Evolutionary conservation across 2,797 vertebrate species (phyloP).

Genomic region (Microctenopoma lineatum): DNA sequence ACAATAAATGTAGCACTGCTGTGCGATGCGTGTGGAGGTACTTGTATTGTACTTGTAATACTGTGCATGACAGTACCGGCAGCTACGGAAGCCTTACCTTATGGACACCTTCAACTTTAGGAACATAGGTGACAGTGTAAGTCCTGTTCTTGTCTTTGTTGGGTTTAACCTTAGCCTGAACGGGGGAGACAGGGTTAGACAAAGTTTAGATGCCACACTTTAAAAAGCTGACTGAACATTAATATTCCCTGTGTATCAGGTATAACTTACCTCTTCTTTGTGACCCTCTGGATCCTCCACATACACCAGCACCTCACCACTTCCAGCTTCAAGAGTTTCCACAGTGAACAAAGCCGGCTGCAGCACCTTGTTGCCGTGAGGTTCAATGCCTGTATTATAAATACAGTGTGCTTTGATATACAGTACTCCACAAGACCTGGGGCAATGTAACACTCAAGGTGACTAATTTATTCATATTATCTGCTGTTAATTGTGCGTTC

Average conservation of each 20-base stretch:
- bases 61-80: not conserved
- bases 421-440: not conserved
- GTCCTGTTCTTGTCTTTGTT: slow-evolving; percentile 92
- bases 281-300: slow-evolving; percentile 96
- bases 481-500: slow-evolving; percentile 2
- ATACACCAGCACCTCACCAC: slow-evolving; percentile 94
- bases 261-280: slow-evolving; percentile 90
- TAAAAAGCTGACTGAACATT: not conserved
- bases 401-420: not conserved
- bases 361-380: slow-evolving; percentile 92
- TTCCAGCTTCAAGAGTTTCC: slow-evolving; percentile 91
- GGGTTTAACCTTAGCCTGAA: slow-evolving; percentile 92
- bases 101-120: slow-evolving; percentile 94
- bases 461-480: not conserved
- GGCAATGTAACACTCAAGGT: slow-evolving; percentile 4
- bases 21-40: not conserved
- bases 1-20: not conserved
- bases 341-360: slow-evolving; percentile 93
- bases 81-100: slow-evolving; percentile 84
- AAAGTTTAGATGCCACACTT: slow-evolving; percentile 8
- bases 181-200: slow-evolving; percentile 22
- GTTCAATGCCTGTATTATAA: slow-evolving; percentile 88
- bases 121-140: slow-evolving; percentile 91
- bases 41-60: too few species aligned
- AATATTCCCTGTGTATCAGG: not conserved